These are phyloP conservation scores for Bombus affinis DNA, from an alignment of 1,140 invertebrate genomes.

Conservation along the genomic window DNA sequence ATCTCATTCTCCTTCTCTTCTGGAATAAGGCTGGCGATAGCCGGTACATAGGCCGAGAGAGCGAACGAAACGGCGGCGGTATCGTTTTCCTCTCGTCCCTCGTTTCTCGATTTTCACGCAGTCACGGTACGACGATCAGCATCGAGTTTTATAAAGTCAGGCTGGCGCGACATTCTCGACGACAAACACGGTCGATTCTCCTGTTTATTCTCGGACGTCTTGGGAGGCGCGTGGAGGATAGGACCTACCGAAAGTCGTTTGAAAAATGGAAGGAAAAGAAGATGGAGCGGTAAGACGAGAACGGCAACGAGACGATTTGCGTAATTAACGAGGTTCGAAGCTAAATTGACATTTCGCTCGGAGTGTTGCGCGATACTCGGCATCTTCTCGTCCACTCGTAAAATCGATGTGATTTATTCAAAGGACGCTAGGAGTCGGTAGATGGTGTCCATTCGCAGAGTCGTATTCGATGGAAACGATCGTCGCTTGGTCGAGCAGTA, in stretches of 20 bases:
- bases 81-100: background rate
- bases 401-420: background rate
- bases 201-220: background rate
- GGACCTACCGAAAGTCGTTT: too few species aligned
- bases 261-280: background rate
- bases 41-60: background rate
- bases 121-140: background rate
- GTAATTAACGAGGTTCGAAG: constrained; percentile 26
- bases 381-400: background rate
- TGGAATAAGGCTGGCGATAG: too few species aligned
- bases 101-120: background rate
- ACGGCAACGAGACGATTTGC: background rate
- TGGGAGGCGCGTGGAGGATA: too few species aligned
- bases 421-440: background rate
- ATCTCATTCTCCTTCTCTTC: background rate
- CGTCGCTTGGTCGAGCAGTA: background rate
- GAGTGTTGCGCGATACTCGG: background rate
- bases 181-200: too few species aligned
- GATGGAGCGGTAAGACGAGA: background rate
- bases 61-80: background rate
- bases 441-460: too few species aligned
- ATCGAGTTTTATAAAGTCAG: background rate
- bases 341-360: background rate
- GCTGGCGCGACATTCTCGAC: too few species aligned
- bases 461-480: background rate